Evolutionary conservation across 2,797 vertebrate genomes (phyloP).

Genomic region (Schizopygopsis malacanthus): DNA sequence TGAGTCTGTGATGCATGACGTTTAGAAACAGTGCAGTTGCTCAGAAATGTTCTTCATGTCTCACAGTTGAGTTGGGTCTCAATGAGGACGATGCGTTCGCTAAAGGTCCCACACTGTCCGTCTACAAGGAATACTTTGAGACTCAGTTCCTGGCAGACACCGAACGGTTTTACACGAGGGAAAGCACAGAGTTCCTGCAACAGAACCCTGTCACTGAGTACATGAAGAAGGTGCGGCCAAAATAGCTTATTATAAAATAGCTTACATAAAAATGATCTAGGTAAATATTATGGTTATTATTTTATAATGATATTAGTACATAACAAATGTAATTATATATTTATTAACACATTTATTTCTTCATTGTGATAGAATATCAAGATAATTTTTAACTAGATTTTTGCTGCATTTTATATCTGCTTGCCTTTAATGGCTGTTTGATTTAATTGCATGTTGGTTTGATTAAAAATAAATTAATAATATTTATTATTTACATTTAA

Average conservation of each 20-base stretch:
- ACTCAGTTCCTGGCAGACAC: conserved; percentile 99
- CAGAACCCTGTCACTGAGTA: conserved; percentile 99
- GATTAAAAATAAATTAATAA: background rate
- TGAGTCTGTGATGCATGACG: background rate
- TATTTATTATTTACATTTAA: background rate
- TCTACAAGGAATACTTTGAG: conserved; percentile 99
- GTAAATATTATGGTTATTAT: background rate
- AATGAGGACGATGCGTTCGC: conserved; percentile 99
- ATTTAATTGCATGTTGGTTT: background rate
- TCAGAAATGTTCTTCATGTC: background rate
- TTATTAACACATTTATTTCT: background rate
- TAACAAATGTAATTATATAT: background rate
- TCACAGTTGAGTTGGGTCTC: conserved; percentile 92
- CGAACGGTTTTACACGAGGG: conserved; percentile 96
- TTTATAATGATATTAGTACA: background rate
- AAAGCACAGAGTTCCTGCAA: conserved; percentile 98
- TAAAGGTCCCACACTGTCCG: conserved; percentile 97
- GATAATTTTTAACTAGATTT: background rate
- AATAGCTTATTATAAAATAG: background rate
- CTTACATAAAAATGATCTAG: background rate
- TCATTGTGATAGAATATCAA: background rate
- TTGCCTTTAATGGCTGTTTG: background rate
- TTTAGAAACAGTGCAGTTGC: background rate
- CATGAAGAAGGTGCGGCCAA: conserved; percentile 92
- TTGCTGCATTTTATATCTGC: background rate